Base-by-base conservation (phyloP, 1,140 invertebrate species). In the Latrodectus geometricus region DNA sequence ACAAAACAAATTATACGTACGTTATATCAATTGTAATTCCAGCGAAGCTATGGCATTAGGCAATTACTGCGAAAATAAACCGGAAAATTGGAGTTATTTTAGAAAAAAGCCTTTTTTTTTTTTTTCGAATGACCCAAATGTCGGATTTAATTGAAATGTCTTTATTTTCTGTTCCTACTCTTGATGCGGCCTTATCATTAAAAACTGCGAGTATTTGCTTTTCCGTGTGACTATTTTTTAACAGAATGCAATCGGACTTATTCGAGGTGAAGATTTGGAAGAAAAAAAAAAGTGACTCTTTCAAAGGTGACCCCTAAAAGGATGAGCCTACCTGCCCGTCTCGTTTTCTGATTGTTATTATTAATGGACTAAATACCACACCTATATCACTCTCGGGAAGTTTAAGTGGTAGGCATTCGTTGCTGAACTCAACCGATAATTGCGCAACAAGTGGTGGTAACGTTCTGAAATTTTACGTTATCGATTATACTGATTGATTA, bases 81-180 rank as follows among this genome's bases (percentile, higher is more conserved):
- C 68, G 21, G 21, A 69, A 23, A 69, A n/a, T 20, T 69, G 68
- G 21, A n/a, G 68, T 23, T n/a, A 69, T 69, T n/a, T 69, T n/a
- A 15, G 17, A 69, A 69, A 69, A 69, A 69, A 21, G n/a, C 61
- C 12, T 65, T 14, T 65, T 69, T 69, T 65, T 14, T 65, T 69
- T 69, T 15, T n/a, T 69, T 23, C 17, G 4, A 21, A 9, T 69
- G 68, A 69, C 68, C 68, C 21, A 69, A n/a, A 69, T 69, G 17
- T 69, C 68, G 11, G n/a, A 21, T 69, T 69, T 69, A 69, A 69
- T 69, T n/a, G 21, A 69, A 69, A 69, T 69, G 68, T 69, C 68
- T 69, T 69, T 23, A 65, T 65, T 69, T 69, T 69, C 68, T 9
- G 68, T 69, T n/a, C 21, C 68, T 20, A 9, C 17, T 61, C 3